Percentiles rank a stretch among this genome's conserved stretches.
phyloP scores from a whole-genome alignment of 2,113 vertebrate genomes.

The Haplochromis burtoni region DNA sequence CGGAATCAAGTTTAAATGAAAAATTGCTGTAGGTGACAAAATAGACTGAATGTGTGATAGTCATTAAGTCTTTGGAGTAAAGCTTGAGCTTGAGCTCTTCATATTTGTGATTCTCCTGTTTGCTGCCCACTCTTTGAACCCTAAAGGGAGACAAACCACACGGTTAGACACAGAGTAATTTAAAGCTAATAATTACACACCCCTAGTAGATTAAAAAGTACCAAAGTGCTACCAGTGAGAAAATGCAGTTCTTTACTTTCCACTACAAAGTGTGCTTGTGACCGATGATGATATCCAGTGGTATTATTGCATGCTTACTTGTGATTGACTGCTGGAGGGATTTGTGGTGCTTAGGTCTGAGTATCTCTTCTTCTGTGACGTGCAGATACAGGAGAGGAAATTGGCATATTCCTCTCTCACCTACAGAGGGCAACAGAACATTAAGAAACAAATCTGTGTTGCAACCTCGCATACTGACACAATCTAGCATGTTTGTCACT shows the following conservation, averaged over 20 bases:
- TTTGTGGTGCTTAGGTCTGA: conserved; percentile 69
- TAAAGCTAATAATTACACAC: neutral
- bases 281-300: neutral
- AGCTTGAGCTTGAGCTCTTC: neutral
- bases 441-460: neutral
- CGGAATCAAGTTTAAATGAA: neutral
- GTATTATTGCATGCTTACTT: conserved; percentile 22
- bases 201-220: neutral
- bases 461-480: neutral
- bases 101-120: conserved; percentile 63
- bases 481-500: neutral
- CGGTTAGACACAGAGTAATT: neutral
- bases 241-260: neutral
- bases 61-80: neutral
- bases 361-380: conserved; percentile 65
- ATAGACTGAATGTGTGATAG: neutral
- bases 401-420: conserved; percentile 78
- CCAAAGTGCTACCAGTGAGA: neutral
- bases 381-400: conserved; percentile 55
- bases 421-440: conserved; percentile 62
- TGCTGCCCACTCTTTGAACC: conserved; percentile 28
- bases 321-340: conserved; percentile 65
- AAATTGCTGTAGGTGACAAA: neutral
- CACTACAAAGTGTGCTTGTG: neutral
- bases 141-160: conserved; percentile 6